These are phyloP conservation scores for Ectemnius cavifrons DNA, from an alignment of 2,888 invertebrate genomes.

Conservation along the genomic window DNA sequence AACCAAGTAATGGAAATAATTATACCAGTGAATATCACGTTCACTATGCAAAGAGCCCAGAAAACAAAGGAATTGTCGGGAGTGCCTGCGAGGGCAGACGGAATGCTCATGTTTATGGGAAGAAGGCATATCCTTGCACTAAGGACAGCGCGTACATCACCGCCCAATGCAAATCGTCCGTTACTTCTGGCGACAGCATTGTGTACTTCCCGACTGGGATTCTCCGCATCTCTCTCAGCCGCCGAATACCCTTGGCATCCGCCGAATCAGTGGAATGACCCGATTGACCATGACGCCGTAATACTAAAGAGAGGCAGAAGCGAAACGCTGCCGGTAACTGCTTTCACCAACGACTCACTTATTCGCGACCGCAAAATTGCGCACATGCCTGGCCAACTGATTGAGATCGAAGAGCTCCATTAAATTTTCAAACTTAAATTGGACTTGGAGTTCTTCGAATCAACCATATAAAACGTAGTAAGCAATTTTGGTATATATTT, in stretches of 20 bases:
- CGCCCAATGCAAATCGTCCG: slow-evolving; percentile 34
- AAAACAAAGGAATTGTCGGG: slow-evolving; percentile 10
- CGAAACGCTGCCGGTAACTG: slow-evolving; percentile 20
- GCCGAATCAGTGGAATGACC: slow-evolving; percentile 11
- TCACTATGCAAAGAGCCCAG: slow-evolving; percentile 12
- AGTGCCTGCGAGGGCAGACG: slow-evolving; percentile 30
- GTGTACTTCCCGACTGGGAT: slow-evolving; percentile 10
- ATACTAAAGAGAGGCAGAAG: slow-evolving; percentile 16
- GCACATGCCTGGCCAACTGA: too few relatives aligned
- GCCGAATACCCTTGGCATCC: background rate
- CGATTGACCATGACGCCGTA: slow-evolving; percentile 17
- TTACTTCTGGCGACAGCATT: background rate
- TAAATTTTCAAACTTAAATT: too few relatives aligned
- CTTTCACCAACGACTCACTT: slow-evolving; percentile 28
- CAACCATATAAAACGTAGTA: too few relatives aligned
- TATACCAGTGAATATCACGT: too few relatives aligned
- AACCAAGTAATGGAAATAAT: too few relatives aligned
- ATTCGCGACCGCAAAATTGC: background rate
- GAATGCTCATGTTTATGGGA: slow-evolving; percentile 28
- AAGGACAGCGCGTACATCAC: slow-evolving; percentile 35
- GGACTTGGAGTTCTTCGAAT: too few relatives aligned
- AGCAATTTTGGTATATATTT: too few relatives aligned
- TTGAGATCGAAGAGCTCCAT: too few relatives aligned
- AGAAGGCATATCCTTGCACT: slow-evolving; percentile 12
- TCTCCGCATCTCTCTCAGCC: background rate